Evolutionary conservation across 2,797 vertebrate species (phyloP).

Genomic region (Onychomys torridus): DNA sequence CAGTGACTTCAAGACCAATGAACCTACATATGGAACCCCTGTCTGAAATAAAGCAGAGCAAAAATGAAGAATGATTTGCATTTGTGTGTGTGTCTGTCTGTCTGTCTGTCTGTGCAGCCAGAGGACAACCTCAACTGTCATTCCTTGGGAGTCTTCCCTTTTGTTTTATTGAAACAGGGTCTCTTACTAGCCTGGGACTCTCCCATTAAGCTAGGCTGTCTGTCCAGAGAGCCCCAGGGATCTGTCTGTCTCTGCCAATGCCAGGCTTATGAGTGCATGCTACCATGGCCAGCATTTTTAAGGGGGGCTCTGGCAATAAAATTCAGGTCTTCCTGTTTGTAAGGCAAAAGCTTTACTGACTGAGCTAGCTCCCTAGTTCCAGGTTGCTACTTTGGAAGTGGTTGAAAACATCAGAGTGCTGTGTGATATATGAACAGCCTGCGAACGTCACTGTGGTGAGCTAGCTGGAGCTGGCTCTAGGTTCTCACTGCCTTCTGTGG

Average conservation of each 20-base stretch:
- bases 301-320: background rate
- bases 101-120: background rate
- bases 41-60: background rate
- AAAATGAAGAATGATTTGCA: background rate
- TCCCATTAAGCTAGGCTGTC: background rate
- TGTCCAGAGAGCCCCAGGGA: background rate
- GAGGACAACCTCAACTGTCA: background rate
- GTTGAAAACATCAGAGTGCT: background rate
- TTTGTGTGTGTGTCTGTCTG: background rate
- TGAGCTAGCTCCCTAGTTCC: background rate
- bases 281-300: background rate
- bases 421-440: background rate
- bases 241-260: background rate
- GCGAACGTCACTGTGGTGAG: background rate
- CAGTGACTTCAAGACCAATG: background rate
- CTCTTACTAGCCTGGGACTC: background rate
- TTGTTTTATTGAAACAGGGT: background rate
- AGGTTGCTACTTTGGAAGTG: background rate
- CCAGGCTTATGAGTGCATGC: background rate
- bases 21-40: background rate
- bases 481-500: background rate
- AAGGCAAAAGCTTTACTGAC: background rate
- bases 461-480: background rate
- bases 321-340: background rate
- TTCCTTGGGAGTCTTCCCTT: background rate